Evolutionary conservation across 2,113 vertebrate species (phyloP), one percentile per base, ranked within the genome.

Genomic region (Seriola quinqueradiata): DNA sequence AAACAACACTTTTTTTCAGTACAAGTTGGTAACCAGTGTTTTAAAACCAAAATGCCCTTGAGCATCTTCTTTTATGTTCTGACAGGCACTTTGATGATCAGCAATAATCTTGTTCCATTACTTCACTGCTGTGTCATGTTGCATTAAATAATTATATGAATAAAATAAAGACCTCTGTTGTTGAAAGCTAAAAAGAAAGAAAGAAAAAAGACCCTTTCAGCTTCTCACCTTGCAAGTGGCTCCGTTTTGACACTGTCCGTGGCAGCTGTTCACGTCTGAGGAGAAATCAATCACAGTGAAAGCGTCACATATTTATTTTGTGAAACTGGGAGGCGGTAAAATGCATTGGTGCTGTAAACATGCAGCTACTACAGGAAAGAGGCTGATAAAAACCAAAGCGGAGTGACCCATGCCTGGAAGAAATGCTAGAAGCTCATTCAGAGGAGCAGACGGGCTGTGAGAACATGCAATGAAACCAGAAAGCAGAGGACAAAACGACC

Each of bases 241-340:
- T 59, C 97, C 97, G 1, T 99, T 96, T 90, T 96, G 96, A 92
- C 98, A 99, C 92, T 98, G 97, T 19, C 97, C 97, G 0, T 95
- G 95, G 82, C 98, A 99, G 82, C 96, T 96, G 77, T 96, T 95
- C 81, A 96, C 46, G 76, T 97, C 98, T 99, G 92, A 0, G 70
- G 74, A 77, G 40, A 58, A 69, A 86, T 10, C 13, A 81, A 40
- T 21, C 17, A 79, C 13, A 55, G 4, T 19, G 21, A 21, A 46
- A 81, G 46, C 0, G 12, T 87, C 1, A 66, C 6, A 1, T 13
- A 44, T n/a, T 3, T 52, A 28, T 19, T 44, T 55, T 5, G n/a
- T 57, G 3, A 13, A 34, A 25, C 0, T 0, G 8, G 2, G 23
- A 14, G 25, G 12, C 2, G 46, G 32, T 8, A 74, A 46, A 46